phyloP scores from a whole-genome alignment of 2,113 vertebrate species.

The Galbula dea region DNA sequence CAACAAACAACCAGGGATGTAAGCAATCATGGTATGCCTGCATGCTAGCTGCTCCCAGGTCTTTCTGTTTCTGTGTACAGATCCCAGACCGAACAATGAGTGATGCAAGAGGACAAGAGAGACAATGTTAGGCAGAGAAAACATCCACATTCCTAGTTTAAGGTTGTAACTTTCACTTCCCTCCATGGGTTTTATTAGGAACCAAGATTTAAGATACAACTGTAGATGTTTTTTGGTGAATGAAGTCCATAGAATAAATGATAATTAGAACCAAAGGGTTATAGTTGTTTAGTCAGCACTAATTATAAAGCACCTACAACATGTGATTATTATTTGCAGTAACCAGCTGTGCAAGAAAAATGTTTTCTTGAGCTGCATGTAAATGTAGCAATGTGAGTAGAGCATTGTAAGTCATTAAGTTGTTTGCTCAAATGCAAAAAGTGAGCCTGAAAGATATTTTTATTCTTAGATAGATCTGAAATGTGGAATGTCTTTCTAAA shows the following conservation, averaged over 20 bases:
- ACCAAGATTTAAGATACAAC: background rate
- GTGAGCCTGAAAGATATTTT: background rate
- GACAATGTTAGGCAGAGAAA: background rate
- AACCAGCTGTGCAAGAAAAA: background rate
- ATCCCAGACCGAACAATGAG: too few relatives aligned
- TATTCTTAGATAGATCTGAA: background rate
- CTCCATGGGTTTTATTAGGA: background rate
- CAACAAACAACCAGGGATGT: background rate
- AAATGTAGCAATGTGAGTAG: background rate
- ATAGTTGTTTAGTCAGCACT: background rate
- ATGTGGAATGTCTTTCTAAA: background rate
- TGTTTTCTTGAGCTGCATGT: background rate
- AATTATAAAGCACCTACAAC: background rate
- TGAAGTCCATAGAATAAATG: background rate
- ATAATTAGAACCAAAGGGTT: background rate
- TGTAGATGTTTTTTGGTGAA: background rate
- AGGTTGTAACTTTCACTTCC: background rate
- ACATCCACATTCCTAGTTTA: background rate
- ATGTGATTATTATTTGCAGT: background rate
- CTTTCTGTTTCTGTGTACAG: background rate
- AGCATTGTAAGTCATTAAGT: background rate
- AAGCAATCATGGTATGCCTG: background rate
- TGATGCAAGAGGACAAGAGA: too few relatives aligned
- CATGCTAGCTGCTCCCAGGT: background rate
- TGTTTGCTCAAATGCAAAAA: background rate